Conservation (phyloP, 2,113 vertebrate genomes). For the Oncorhynchus masou region DNA sequence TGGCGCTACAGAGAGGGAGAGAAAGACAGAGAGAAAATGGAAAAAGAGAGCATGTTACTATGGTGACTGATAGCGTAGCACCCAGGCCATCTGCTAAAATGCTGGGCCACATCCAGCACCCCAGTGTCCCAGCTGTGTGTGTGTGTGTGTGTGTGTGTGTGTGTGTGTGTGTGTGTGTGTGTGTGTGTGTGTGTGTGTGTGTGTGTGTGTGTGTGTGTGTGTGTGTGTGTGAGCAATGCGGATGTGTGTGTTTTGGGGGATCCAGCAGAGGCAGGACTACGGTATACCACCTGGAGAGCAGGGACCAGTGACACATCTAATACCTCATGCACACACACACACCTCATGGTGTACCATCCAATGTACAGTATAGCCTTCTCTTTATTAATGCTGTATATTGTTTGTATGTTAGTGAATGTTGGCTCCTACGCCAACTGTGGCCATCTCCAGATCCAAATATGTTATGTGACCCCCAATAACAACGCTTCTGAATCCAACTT, state of each 20-base stretch:
- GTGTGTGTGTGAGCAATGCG: background rate
- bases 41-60: conserved; percentile 87
- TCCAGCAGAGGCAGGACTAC: conserved; percentile 10
- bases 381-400: background rate
- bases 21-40: conserved; percentile 68
- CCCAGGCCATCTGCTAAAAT: conserved; percentile 96
- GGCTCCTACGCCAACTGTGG: no score
- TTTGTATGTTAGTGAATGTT: background rate
- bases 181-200: conserved; percentile 19
- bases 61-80: conserved; percentile 94
- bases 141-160: conserved; percentile 28
- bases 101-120: conserved; percentile 88
- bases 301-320: conserved; percentile 37
- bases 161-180: background rate
- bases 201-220: background rate
- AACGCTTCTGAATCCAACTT: background rate
- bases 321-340: conserved; percentile 20
- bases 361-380: background rate
- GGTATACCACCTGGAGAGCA: conserved; percentile 56
- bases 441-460: background rate
- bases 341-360: background rate
- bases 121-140: conserved; percentile 69
- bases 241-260: background rate
- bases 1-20: conserved; percentile 86
- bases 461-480: background rate